Evolutionary conservation across 2,888 invertebrate species (phyloP).

Genomic region (Drosophila atripex): DNA sequence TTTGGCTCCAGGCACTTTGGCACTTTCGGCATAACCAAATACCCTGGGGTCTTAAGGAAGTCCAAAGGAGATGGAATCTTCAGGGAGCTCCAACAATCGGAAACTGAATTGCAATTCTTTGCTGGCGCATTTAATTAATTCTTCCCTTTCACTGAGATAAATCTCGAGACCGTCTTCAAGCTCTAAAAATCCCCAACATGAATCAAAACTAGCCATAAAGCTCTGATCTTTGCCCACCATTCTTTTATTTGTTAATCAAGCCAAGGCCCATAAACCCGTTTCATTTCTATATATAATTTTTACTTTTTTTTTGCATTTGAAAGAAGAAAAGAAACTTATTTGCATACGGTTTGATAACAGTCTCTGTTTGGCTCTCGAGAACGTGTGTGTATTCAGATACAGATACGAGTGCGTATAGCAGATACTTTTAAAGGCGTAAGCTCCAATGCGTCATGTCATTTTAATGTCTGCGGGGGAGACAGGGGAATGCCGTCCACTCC

Average conservation of each 20-base stretch:
- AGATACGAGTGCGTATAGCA: conserved; percentile 6
- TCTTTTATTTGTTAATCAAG: conserved; percentile 40
- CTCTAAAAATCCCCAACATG: conserved; percentile 5
- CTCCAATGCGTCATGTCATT: conserved; percentile 36
- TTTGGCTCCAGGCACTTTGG: conserved; percentile 37
- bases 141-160: neutral
- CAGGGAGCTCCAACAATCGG: conserved; percentile 5
- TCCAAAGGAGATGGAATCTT: conserved; percentile 1
- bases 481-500: conserved; percentile 34
- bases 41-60: conserved; percentile 50
- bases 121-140: neutral
- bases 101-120: neutral
- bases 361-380: conserved; percentile 27
- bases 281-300: conserved; percentile 33
- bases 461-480: conserved; percentile 38
- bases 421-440: conserved; percentile 28
- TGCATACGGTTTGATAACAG: conserved; percentile 76
- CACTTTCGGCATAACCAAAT: conserved; percentile 35
- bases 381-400: conserved; percentile 28
- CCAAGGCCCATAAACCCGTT: conserved; percentile 60
- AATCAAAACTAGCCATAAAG: conserved; percentile 10
- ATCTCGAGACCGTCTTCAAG: neutral
- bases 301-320: conserved; percentile 53
- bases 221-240: conserved; percentile 4
- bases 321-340: conserved; percentile 54